Evolutionary conservation across 37 sponge, comb jelly and placozoan genomes (phyloP), one percentile per base, ranked within the genome.

Genomic region (Ephydatia muelleri): DNA sequence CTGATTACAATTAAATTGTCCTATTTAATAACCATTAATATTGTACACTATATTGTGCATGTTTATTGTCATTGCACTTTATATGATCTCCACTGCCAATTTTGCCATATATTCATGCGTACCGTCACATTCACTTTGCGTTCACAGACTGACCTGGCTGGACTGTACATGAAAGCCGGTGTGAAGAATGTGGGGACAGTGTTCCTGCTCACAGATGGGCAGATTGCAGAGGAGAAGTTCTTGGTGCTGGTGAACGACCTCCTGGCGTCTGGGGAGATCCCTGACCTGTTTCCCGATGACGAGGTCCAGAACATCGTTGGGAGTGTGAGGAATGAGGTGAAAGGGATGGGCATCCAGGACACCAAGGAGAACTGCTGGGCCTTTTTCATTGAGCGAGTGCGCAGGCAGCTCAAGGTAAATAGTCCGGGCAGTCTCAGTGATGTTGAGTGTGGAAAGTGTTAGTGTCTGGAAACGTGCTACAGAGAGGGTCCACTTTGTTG

Each of bases 161-260:
- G 92, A 76, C 90, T 98, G 39, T 98, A 94, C 79, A 91, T 94
- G 65, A 98, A 98, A 82, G 95, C 99, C 28, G 99, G 97, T 27
- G 75, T 98, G 39, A 98, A 98, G 85, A 96, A 84, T 71, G 85
- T 96, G 75, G 97, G 95, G 1, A 98, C 95, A n/a, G 97, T 98
- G 70, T 98, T 98, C 85, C 91, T 98, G 28, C 88, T 98, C 82
- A 98, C 99, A 27, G 99, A 98, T 81, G 95, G 95, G 57, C 99
- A 98, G 76, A 89, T 98, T 16, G 97, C 99, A 16, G 99, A 98
- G 75, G 95, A 96, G 78, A 92, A 94, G 72, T 98, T 98, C 75
- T 87, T 98, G 29, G 99, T 98, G 19, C 71, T 98, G 27, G 93
- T 98, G 73, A 98, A 98, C 80, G 99, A 98, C 49, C 80, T 98